Evolutionary conservation across 2,888 invertebrate genomes (phyloP), one percentile per base, ranked within the genome.

Genomic region (Osmoderma eremita): DNA sequence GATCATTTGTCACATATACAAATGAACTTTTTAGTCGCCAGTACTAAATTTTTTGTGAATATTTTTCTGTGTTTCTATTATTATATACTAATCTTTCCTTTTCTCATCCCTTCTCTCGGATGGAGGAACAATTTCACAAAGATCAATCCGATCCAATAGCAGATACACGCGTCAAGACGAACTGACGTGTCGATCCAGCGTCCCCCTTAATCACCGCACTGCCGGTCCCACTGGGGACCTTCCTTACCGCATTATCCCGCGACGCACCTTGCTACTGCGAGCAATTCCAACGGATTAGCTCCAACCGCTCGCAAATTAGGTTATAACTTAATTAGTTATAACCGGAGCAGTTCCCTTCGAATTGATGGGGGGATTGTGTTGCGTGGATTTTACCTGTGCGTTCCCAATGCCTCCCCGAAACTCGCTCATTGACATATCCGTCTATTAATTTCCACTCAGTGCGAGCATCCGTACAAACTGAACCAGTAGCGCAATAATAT

Each of bases 361-460:
- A 48, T 48, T 48, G 18, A 20, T 48, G 15, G 10, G 15, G n/a
- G 36, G 45, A 45, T 45, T 45, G 45, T 45, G 15, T 12, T 15
- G 8, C 17, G 45, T 15, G 45, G 17, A 45, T 45, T 45, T 45
- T 15, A 51, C 51, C 15, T 51, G 15, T 36, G 30, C n/a, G n/a
- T n/a, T n/a, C n/a, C 36, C 36, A 12, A 17, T 20, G 42, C 12
- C 20, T 10, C 51, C 15, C n/a, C n/a, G n/a, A n/a, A n/a, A n/a
- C n/a, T 45, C 45, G 15, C 13, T 51, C 30, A 51, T 51, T 51
- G 51, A 30, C 51, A 51, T 36, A 51, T 51, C 36, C 24, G 36
- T 51, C 30, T 51, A 51, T 51, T 51, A 51, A 51, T 30, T 51
- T 51, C 36, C 30, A 51, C 15, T 51, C 30, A 51, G 13, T 30